Conservation (phyloP, 2,113 vertebrate species). For the Chamaea fasciata region DNA sequence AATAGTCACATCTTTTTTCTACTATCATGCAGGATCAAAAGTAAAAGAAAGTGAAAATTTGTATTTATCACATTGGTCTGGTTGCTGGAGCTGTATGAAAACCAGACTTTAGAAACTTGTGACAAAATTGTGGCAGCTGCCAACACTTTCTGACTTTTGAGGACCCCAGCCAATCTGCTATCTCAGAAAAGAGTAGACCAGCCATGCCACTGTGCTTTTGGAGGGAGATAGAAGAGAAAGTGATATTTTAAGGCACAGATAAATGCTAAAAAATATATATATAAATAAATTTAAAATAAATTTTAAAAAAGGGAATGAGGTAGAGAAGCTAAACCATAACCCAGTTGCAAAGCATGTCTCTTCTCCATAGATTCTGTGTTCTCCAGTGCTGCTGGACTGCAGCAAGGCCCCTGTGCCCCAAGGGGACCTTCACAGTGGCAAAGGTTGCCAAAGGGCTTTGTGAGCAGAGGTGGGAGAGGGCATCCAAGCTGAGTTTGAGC, state of each 20-base stretch:
- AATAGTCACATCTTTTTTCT: background rate
- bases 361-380: background rate
- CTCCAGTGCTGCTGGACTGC: background rate
- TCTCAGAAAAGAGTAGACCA: background rate
- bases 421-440: background rate
- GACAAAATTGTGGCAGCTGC: background rate
- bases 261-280: background rate
- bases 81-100: background rate
- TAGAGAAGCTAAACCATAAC: background rate
- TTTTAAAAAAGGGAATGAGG: background rate
- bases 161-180: background rate
- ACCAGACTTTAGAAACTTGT: background rate
- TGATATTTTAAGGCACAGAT: background rate
- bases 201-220: background rate
- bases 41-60: background rate
- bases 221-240: background rate
- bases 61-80: background rate
- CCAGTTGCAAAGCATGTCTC: background rate
- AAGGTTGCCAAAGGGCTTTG: background rate
- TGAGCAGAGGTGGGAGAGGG: background rate
- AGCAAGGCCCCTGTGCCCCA: background rate
- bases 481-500: background rate
- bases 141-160: background rate
- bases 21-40: background rate
- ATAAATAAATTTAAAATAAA: too few species aligned